Conservation (phyloP, 2,113 vertebrate species). For the Eidolon helvum region DNA sequence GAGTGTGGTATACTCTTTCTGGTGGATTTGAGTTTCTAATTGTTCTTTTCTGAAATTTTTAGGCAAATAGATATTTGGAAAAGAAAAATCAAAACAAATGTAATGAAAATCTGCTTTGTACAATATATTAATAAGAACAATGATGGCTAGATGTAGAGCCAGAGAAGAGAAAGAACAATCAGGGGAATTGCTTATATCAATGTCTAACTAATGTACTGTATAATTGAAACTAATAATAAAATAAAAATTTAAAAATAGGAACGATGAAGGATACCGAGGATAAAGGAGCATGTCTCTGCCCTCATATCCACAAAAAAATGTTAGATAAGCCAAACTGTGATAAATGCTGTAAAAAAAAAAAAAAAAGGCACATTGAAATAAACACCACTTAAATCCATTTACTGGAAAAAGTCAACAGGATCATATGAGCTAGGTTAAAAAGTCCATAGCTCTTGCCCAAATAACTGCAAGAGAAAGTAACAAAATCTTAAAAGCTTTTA, state of each 20-base stretch:
- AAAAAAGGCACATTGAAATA: background rate
- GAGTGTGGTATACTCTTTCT: background rate
- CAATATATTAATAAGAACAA: background rate
- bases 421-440: background rate
- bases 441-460: background rate
- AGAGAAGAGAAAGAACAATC: too few relatives aligned
- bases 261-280: background rate
- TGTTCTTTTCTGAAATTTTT: slow-evolving; percentile 35
- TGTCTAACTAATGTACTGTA: too few relatives aligned
- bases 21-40: background rate
- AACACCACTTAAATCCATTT: background rate
- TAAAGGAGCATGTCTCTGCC: background rate
- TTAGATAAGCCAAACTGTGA: background rate
- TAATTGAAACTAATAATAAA: too few relatives aligned
- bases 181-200: too few relatives aligned
- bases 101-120: background rate
- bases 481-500: slow-evolving; percentile 24
- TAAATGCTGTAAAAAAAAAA: background rate
- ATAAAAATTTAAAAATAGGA: background rate
- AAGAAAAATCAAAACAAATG: background rate
- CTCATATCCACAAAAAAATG: background rate
- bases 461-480: background rate
- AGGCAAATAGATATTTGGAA: background rate
- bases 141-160: background rate
- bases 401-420: background rate